Evolutionary conservation across 2,888 invertebrate genomes (phyloP), one percentile per base, ranked within the genome.

Genomic region (Cybosia mesomella): DNA sequence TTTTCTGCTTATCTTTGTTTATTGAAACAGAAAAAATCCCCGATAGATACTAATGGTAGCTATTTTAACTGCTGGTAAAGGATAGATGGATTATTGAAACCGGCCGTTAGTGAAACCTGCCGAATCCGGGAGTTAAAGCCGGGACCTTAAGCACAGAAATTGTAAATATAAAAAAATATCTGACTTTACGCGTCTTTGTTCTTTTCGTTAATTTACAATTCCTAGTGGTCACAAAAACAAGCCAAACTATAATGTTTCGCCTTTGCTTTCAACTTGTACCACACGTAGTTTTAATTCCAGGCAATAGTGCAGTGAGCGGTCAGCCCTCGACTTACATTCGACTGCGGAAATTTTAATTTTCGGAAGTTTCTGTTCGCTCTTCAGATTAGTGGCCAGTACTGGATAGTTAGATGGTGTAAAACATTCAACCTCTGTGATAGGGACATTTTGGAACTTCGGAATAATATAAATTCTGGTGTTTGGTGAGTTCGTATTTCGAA

Each of bases 311-410:
- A 62, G 70, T 63, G 64, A 54, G 58, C 73, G 72, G 64, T 65
- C 61, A 64, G 57, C 62, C 64, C 71, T 60, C 66, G 72, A 34
- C 66, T 66, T 70, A 72, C 71, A 70, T 70, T 74, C 68, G 66
- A 34, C 34, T 62, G 64, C 39, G 75, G 74, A 74, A 73, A 81
- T 81, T 82, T 76, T 78, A 82, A 82, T 82, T 77, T 80, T 79
- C 72, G 73, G 73, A 49, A 49, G 61, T 58, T 58, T 57, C 72
- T 74, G 72, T 72, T 74, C 72, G 67, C 73, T 75, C 71, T 75
- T 49, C 59, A 71, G 73, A 78, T 80, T 80, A 77, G 74, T 67
- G 74, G 72, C 34, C 64, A 68, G 65, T 67, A 61, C 71, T 70
- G 68, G 66, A 67, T 72, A 63, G 65, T 68, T 36, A 15, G 58